Base-by-base conservation (phyloP, 2,113 vertebrate species). In the Eptesicus fuscus region DNA sequence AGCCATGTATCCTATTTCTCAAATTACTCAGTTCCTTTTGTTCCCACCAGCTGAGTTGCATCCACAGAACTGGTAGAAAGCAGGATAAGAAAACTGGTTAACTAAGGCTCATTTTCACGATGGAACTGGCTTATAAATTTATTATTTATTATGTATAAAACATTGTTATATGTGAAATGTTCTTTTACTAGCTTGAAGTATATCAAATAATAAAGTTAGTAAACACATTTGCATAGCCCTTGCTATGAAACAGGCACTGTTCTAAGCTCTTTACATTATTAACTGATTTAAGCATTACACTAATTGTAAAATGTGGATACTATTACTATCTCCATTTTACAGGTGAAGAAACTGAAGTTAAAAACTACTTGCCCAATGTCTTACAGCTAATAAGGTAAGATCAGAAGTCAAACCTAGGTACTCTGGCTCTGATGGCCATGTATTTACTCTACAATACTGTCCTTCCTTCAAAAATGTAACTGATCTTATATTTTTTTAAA, bases 221-320 rank as follows among this genome's bases (percentile, higher is more conserved):
- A 83, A 84, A 71, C 22, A 88, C 13, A 79, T 32, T 91, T 65
- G 78, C n/a, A 49, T 49, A 83, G 44, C 28, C 22, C 71, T 90
- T 88, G 88, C 47, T 91, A 53, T 37, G 9, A 44, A 88, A 61
- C 0, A 79, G 17, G 4, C 28, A 91, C n/a, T 47, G 42, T 37
- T 88, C 47, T 82, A 53, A 61, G 84, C 16, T 95, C 69, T 94
- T 92, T 78, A n/a, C 18, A 91, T 79, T 16, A 87, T 67, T 71
- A 79, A 87, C 23, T 74, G 47, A 95, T 42, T 79, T 74, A 87
- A 83, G 84, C 32, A 17, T 63, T 61, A 70, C 7, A 87, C 28
- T 61, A 90, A 76, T 40, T 80, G 7, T 83, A 82, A 96, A 91
- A 53, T 23, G 53, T 80, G 14, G 16, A 40, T 53, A 65, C 18